Percentiles rank a stretch among this genome's conserved stretches.
phyloP scores from a whole-genome alignment of 2,888 invertebrate genomes.

The Willowsia nigromaculata region DNA sequence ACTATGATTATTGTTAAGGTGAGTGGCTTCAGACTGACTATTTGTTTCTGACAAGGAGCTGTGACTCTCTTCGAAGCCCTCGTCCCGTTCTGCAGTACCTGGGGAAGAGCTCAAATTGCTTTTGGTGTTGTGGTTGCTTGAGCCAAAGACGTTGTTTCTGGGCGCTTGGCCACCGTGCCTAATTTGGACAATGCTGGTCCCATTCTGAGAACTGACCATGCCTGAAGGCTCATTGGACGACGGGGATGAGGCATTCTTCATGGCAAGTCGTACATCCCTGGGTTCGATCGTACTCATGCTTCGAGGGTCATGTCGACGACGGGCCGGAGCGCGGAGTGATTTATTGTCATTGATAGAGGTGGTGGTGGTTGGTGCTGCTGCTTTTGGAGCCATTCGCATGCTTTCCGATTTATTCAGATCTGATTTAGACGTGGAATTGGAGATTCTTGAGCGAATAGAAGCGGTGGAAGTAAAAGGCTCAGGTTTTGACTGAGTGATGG shows the following conservation, averaged over 20 bases:
- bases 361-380: neutral
- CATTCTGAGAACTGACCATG: constrained; percentile 60
- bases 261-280: constrained; percentile 74
- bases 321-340: constrained; percentile 60
- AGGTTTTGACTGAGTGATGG: constrained; percentile 26
- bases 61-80: constrained; percentile 94
- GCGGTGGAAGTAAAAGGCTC: constrained; percentile 47
- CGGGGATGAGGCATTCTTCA: constrained; percentile 58
- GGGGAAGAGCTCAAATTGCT: constrained; percentile 73
- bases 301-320: constrained; percentile 72
- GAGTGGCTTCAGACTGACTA: constrained; percentile 87
- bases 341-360: neutral
- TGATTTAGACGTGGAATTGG: constrained; percentile 8
- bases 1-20: constrained; percentile 18
- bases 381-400: constrained; percentile 1
- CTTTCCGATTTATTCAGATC: constrained; percentile 54
- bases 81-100: constrained; percentile 86
- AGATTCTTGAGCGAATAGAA: constrained; percentile 55
- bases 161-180: constrained; percentile 53
- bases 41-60: constrained; percentile 92
- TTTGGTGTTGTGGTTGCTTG: constrained; percentile 37
- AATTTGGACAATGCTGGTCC: constrained; percentile 72
- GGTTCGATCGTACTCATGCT: constrained; percentile 76
- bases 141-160: constrained; percentile 58
- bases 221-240: constrained; percentile 1